Conservation (phyloP, 2,113 vertebrate species). For the Apteryx owenii region DNA sequence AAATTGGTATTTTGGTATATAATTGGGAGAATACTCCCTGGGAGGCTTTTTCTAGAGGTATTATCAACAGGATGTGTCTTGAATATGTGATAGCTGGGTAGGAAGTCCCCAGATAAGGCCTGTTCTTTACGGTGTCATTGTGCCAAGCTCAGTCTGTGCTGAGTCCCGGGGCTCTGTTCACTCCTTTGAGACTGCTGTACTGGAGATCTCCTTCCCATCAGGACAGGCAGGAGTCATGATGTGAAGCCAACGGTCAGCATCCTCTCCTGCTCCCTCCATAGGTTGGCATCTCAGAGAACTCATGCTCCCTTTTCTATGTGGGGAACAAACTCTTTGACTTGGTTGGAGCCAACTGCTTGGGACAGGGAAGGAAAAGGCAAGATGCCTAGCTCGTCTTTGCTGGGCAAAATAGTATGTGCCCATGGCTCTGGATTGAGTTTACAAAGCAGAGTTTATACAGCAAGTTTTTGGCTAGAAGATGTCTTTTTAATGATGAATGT, state of each 20-base stretch:
- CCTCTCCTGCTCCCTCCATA: not conserved
- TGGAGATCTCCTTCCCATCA: not conserved
- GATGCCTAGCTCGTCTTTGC: not conserved
- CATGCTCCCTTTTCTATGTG: fast-evolving
- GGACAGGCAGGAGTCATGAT: not conserved
- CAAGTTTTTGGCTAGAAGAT: not conserved
- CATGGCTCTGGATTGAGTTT: not conserved
- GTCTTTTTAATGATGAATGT: not conserved
- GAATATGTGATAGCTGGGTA: not conserved
- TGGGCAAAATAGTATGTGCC: not conserved
- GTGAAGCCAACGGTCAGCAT: not conserved
- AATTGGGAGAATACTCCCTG: not conserved
- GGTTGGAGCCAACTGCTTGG: not conserved
- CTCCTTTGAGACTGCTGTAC: fast-evolving
- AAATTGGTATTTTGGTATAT: not conserved
- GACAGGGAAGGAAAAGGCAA: not conserved
- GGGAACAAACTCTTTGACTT: not conserved
- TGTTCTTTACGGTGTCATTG: not conserved
- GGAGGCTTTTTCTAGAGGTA: slow-evolving; percentile 20
- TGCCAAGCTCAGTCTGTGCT: not conserved
- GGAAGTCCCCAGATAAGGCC: not conserved
- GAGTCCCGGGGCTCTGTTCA: fast-evolving
- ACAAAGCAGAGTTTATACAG: not conserved
- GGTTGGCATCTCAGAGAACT: not conserved
- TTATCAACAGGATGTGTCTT: slow-evolving; percentile 32